phyloP scores from a whole-genome alignment of 1,140 invertebrate genomes.

The Bradynema listronoti region DNA sequence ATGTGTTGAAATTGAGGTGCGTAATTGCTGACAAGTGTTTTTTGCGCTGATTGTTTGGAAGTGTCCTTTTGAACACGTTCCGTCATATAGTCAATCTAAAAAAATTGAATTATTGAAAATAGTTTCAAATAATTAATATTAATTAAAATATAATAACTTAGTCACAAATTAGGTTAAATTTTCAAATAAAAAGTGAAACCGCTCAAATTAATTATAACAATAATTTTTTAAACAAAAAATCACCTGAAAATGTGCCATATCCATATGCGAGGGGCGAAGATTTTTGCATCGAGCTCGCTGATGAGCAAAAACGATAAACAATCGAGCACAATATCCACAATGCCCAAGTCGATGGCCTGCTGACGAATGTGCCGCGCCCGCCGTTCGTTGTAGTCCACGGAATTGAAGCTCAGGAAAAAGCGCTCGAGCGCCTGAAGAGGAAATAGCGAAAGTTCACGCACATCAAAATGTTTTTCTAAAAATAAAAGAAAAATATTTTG shows the following conservation, averaged over 20 bases:
- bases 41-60: too few relatives aligned
- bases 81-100: too few relatives aligned
- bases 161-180: neutral
- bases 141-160: neutral
- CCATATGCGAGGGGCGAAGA: neutral
- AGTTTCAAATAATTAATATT: too few relatives aligned
- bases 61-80: too few relatives aligned
- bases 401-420: slow-evolving; percentile 11
- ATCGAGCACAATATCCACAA: slow-evolving; percentile 33
- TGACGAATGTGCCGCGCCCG: slow-evolving; percentile 16
- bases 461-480: too few relatives aligned
- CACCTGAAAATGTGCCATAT: neutral
- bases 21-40: too few relatives aligned
- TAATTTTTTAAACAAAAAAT: neutral
- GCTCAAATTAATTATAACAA: neutral
- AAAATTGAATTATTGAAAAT: too few relatives aligned
- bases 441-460: slow-evolving; percentile 22
- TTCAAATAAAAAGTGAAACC: neutral
- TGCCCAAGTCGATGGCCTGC: slow-evolving; percentile 33
- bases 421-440: slow-evolving; percentile 27
- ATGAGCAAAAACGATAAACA: slow-evolving; percentile 26
- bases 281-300: slow-evolving; percentile 5
- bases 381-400: neutral
- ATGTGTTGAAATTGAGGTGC: too few relatives aligned
- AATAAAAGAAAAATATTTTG: too few relatives aligned